Evolutionary conservation across 2,113 vertebrate genomes (phyloP), one percentile per base, ranked within the genome.

Genomic region (Tyrannus savana): DNA sequence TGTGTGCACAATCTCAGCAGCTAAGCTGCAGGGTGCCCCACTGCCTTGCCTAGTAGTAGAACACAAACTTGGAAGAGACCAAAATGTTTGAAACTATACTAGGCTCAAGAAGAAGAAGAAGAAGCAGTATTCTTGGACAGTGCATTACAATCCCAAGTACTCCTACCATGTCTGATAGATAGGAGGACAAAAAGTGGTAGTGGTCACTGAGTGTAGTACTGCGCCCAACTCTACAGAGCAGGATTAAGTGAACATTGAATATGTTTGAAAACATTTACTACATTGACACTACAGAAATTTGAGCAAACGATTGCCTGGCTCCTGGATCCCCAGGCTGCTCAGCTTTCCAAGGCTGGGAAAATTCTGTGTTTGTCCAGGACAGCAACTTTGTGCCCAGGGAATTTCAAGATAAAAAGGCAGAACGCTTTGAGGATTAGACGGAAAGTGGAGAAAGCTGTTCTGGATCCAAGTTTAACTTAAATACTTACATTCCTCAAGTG

Each of bases 141-240:
- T 25, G 8, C 19, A 50, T 71, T 44, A 73, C 11, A 59, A 58
- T 7, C 24, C 25, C 39, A 52, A 44, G 14, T 44, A 69, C 16
- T 88, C 53, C 37, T 10, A 53, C n/a, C 46, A 49, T 4, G 13
- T 31, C 17, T 84, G 42, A 37, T 31, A 39, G 35, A 55, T 2
- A 63, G 23, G 10, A 84, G 23, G 39, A 55, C 15, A 41, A 42
- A 59, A 79, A 60, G 21, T 14, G 39, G 39, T 33, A 60, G 21
- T 14, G 42, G 39, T 33, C 47, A 68, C 46, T 6, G 19, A 42
- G 37, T 3, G 6, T 0, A 1, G 12, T 3, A 24, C 4, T 9
- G 30, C 68, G 2, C 11, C 16, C 42, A 71, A 19, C 9, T 11
- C 55, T 35, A 49, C 1, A 5, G 62, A 16, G n/a, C 0, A 0